Conservation (phyloP, 2,113 vertebrate genomes). For the Lucifuga dentata region DNA sequence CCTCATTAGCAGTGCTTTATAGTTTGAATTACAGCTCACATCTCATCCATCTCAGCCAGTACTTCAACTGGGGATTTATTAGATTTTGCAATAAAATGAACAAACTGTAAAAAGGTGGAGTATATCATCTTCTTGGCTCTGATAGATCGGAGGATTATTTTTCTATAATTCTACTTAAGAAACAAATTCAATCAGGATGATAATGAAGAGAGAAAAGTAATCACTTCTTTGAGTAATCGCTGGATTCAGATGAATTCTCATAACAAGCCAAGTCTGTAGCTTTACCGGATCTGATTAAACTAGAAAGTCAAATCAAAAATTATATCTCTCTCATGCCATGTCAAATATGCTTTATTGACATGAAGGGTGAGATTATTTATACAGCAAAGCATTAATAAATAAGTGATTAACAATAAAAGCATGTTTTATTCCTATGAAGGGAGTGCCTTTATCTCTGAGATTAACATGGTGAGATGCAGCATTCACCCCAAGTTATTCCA, state of each 20-base stretch:
- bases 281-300: constrained; percentile 15
- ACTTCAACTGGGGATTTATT: constrained; percentile 52
- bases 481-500: too few species aligned
- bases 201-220: constrained; percentile 5
- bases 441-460: too few species aligned
- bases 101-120: constrained; percentile 46
- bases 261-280: constrained; percentile 12
- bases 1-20: constrained; percentile 64
- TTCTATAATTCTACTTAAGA: constrained; percentile 19
- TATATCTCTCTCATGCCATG: not conserved
- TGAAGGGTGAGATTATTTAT: not conserved
- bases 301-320: constrained; percentile 8
- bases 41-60: constrained; percentile 37
- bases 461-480: too few species aligned
- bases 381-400: constrained; percentile 13
- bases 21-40: constrained; percentile 56
- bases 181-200: constrained; percentile 21
- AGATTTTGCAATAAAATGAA: constrained; percentile 53
- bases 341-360: constrained; percentile 2
- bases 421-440: too few species aligned
- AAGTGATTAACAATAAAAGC: too few species aligned
- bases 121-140: constrained; percentile 19
- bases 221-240: constrained; percentile 15
- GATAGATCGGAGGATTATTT: constrained; percentile 18
- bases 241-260: not conserved